Conservation (phyloP, 2,797 vertebrate genomes). For the Enteromius thamalakanensis region DNA sequence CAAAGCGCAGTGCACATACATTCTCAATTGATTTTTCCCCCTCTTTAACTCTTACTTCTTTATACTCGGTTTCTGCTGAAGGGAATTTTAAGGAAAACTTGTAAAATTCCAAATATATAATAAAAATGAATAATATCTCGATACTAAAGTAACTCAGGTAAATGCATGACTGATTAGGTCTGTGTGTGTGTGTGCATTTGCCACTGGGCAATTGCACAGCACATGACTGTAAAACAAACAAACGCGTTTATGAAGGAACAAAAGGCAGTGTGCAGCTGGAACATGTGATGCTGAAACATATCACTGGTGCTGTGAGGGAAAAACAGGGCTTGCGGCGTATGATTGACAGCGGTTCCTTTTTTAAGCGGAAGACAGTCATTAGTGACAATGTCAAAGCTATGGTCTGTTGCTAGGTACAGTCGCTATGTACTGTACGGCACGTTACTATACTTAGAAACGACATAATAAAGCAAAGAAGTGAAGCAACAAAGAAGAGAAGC, state of each 20-base stretch:
- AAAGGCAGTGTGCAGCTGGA: slow-evolving; percentile 2
- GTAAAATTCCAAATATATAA: too few relatives aligned
- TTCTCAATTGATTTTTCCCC: not conserved
- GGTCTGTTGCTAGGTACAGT: slow-evolving; percentile 33
- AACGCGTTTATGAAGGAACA: slow-evolving; percentile 6
- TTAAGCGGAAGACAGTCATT: slow-evolving; percentile 17
- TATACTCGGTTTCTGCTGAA: slow-evolving; percentile 9
- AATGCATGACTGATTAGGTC: not conserved
- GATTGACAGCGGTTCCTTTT: slow-evolving; percentile 3
- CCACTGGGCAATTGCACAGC: slow-evolving; percentile 24
- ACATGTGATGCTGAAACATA: slow-evolving; percentile 16
- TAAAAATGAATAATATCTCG: not conserved
- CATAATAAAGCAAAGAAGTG: slow-evolving; percentile 15
- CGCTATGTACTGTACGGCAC: slow-evolving; percentile 9
- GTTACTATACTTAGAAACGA: slow-evolving; percentile 23
- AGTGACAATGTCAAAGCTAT: slow-evolving; percentile 10
- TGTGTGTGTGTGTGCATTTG: not conserved
- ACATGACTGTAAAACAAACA: slow-evolving; percentile 23
- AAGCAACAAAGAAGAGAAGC: slow-evolving; percentile 17
- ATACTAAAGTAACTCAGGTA: slow-evolving; percentile 21
- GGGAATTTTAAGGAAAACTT: too few relatives aligned
- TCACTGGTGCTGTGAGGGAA: not conserved
- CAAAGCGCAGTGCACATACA: not conserved
- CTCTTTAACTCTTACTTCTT: not conserved
- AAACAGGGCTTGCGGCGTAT: not conserved